Evolutionary conservation across 1,140 invertebrate genomes (phyloP).

Genomic region (Phocides pigmalion): DNA sequence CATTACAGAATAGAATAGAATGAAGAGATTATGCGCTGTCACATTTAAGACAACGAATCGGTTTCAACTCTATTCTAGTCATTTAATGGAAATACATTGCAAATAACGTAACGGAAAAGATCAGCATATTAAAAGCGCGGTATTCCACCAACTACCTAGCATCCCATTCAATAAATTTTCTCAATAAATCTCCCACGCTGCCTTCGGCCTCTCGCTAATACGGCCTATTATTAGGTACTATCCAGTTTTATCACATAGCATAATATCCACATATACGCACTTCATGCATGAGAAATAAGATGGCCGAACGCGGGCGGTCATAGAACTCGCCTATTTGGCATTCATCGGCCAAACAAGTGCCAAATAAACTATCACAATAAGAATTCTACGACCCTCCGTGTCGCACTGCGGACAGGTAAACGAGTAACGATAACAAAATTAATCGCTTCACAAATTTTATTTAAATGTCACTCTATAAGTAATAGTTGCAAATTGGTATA

Average conservation of each 20-base stretch:
- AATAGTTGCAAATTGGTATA: too few species aligned
- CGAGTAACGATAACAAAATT: background rate
- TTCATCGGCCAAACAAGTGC: slow-evolving; percentile 67
- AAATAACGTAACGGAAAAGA: background rate
- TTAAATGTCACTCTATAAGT: too few species aligned
- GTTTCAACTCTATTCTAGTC: background rate
- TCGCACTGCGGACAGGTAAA: background rate
- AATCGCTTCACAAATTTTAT: too few species aligned
- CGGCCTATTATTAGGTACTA: slow-evolving; percentile 39
- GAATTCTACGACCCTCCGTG: slow-evolving; percentile 53
- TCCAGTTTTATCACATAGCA: slow-evolving; percentile 43
- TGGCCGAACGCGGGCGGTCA: slow-evolving; percentile 56
- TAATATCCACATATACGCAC: slow-evolving; percentile 39
- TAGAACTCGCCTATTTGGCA: slow-evolving; percentile 78
- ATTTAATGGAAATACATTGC: slow-evolving; percentile 8
- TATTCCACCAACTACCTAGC: slow-evolving; percentile 9
- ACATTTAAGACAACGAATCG: background rate
- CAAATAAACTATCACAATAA: slow-evolving; percentile 80
- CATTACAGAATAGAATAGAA: too few species aligned
- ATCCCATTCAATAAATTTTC: slow-evolving; percentile 28
- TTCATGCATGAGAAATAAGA: slow-evolving; percentile 47
- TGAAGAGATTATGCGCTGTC: too few species aligned
- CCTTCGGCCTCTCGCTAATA: slow-evolving; percentile 34
- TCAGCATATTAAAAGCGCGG: slow-evolving; percentile 5
- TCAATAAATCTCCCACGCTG: slow-evolving; percentile 36